phyloP scores from a whole-genome alignment of 2,888 invertebrate species.

The Deroplatys truncata region DNA sequence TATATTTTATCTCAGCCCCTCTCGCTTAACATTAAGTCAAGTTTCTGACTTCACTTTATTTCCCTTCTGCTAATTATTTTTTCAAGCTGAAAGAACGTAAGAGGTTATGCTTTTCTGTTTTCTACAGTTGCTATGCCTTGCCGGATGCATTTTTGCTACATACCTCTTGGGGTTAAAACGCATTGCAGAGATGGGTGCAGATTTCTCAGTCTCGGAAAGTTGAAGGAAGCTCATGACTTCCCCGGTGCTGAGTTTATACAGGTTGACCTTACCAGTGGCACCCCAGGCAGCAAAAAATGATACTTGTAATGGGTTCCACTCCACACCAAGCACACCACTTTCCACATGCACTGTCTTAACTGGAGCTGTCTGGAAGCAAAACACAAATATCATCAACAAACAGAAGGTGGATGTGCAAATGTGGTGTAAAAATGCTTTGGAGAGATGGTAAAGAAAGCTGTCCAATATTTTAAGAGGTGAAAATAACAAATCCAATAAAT shows the following conservation, averaged over 20 bases:
- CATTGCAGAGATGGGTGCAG: neutral
- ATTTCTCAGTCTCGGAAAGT: neutral
- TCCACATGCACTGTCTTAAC: conserved; percentile 16
- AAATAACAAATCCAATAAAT: too few relatives aligned
- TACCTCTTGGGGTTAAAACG: conserved; percentile 19
- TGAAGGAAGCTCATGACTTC: neutral
- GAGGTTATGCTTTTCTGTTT: too few relatives aligned
- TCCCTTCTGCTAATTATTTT: too few relatives aligned
- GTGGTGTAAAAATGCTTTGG: too few relatives aligned
- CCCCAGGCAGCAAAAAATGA: conserved; percentile 20
- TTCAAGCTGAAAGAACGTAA: too few relatives aligned
- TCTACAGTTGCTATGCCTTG: too few relatives aligned
- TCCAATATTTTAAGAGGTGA: too few relatives aligned
- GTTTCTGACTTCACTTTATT: too few relatives aligned
- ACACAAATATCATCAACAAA: neutral
- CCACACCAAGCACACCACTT: conserved; percentile 12
- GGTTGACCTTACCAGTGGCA: neutral
- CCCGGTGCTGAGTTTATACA: conserved; percentile 3
- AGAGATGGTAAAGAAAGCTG: too few relatives aligned
- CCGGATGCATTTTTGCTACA: neutral
- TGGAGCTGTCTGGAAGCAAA: conserved; percentile 11
- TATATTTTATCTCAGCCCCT: too few relatives aligned
- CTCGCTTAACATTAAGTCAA: too few relatives aligned
- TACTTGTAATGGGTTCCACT: conserved; percentile 11
- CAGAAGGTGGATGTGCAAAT: too few relatives aligned